Conservation (phyloP, 2,797 vertebrate genomes). For the Dermochelys coriacea region DNA sequence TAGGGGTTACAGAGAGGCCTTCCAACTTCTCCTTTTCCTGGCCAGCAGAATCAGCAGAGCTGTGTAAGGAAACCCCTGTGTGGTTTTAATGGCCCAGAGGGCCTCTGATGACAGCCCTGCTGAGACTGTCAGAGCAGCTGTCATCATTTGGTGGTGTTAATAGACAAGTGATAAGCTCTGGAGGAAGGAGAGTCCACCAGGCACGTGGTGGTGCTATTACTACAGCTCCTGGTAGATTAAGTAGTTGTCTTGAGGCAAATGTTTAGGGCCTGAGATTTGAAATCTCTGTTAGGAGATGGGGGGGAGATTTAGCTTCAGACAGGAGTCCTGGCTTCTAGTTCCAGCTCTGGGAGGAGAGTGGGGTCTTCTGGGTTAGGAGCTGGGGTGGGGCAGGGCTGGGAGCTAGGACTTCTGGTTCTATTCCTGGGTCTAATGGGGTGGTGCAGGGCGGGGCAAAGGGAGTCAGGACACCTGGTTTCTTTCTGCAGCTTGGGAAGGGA, state of each 20-base stretch:
- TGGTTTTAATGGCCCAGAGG: not conserved
- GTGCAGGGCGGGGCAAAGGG: too few species aligned
- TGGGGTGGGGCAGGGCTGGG: too few species aligned
- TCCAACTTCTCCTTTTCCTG: not conserved
- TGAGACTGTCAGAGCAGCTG: not conserved
- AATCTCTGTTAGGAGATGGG: not conserved
- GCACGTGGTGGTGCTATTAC: not conserved
- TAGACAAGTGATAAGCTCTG: not conserved
- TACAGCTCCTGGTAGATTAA: not conserved
- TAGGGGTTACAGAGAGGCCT: not conserved
- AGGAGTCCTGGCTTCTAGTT: not conserved
- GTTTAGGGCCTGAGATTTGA: not conserved
- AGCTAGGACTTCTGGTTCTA: not conserved
- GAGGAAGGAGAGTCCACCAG: not conserved
- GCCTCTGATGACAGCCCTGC: not conserved
- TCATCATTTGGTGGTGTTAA: not conserved
- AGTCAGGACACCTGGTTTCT: not conserved
- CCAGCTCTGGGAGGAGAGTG: not conserved
- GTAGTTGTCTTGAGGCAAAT: not conserved
- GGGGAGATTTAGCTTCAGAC: not conserved
- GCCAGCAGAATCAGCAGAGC: not conserved
- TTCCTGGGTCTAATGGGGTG: not conserved
- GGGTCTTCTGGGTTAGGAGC: not conserved
- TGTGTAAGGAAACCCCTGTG: not conserved
- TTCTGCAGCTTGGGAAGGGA: not conserved